Percentiles rank a stretch among this genome's conserved stretches.
phyloP scores from a whole-genome alignment of 2,797 vertebrate species.

The Channallabes apus region DNA sequence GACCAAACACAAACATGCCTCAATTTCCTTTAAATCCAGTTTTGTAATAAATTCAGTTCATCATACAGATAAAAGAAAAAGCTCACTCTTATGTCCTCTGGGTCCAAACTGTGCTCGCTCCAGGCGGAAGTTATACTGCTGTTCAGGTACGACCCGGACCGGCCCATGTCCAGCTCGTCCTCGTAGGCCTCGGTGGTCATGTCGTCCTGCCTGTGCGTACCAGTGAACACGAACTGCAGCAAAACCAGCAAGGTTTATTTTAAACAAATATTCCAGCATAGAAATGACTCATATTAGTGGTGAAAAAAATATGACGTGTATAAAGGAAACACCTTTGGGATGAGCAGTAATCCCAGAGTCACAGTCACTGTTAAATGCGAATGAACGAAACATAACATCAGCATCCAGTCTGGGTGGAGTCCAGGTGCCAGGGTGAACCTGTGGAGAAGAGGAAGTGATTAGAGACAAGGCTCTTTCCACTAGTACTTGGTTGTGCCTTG shows the following conservation, averaged over 20 bases:
- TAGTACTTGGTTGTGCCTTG: background rate
- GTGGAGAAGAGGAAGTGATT: constrained; percentile 48
- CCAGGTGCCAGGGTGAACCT: constrained; percentile 89
- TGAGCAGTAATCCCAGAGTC: constrained; percentile 87
- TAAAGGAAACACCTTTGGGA: constrained; percentile 86
- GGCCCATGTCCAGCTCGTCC: constrained; percentile 95
- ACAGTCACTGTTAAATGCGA: constrained; percentile 97
- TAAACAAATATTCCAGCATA: background rate
- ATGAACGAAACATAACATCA: constrained; percentile 93
- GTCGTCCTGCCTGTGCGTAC: constrained; percentile 92
- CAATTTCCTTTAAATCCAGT: background rate
- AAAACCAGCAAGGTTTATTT: constrained; percentile 14
- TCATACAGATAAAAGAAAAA: constrained; percentile 23
- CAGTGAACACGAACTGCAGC: constrained; percentile 88
- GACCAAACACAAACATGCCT: background rate
- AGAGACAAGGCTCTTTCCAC: background rate
- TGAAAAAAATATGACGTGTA: background rate
- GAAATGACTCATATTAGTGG: background rate
- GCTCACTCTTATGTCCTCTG: constrained; percentile 93
- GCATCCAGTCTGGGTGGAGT: constrained; percentile 96
- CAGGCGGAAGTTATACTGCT: constrained; percentile 98
- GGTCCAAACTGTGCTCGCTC: constrained; percentile 98
- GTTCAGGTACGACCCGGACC: constrained; percentile 95
- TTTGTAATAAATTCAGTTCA: background rate
- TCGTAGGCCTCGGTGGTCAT: constrained; percentile 96